phyloP scores from a whole-genome alignment of 1,140 invertebrate species.

The Orchesella cincta region DNA sequence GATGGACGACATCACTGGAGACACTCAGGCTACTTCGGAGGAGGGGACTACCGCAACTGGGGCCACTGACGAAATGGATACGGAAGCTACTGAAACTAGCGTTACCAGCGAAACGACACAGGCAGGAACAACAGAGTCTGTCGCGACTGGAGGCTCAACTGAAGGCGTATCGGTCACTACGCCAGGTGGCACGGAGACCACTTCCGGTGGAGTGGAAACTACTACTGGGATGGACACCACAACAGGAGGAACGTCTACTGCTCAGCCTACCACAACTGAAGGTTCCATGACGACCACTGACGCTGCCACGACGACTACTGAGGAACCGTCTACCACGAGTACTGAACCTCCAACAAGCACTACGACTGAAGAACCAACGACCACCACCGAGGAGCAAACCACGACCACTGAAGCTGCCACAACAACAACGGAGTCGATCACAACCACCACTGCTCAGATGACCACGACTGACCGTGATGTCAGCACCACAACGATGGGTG shows the following conservation, averaged over 20 bases:
- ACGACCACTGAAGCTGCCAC: conserved; percentile 45
- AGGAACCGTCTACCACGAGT: conserved; percentile 45
- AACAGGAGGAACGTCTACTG: conserved; percentile 29
- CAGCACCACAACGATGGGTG: conserved; percentile 35
- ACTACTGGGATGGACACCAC: conserved; percentile 31
- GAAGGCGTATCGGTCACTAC: too few relatives aligned
- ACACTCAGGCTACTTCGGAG: background rate
- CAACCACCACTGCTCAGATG: conserved; percentile 7
- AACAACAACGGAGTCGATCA: conserved; percentile 26
- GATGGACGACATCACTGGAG: background rate
- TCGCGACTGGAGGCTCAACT: conserved; percentile 46
- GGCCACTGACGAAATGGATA: conserved; percentile 38
- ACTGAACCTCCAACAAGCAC: background rate
- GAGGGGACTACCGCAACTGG: background rate
- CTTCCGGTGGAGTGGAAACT: background rate
- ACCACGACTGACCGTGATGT: conserved; percentile 24
- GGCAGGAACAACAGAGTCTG: conserved; percentile 46
- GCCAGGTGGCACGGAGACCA: conserved; percentile 21
- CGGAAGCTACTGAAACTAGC: conserved; percentile 33
- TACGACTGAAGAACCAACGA: conserved; percentile 16
- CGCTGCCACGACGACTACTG: conserved; percentile 38
- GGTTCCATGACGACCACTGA: conserved; percentile 38
- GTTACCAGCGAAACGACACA: conserved; percentile 32
- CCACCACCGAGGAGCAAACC: background rate
- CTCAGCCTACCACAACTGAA: conserved; percentile 18